These are phyloP conservation scores for Eolophus roseicapilla DNA, from an alignment of 2,113 vertebrate genomes.

Conservation along the genomic window DNA sequence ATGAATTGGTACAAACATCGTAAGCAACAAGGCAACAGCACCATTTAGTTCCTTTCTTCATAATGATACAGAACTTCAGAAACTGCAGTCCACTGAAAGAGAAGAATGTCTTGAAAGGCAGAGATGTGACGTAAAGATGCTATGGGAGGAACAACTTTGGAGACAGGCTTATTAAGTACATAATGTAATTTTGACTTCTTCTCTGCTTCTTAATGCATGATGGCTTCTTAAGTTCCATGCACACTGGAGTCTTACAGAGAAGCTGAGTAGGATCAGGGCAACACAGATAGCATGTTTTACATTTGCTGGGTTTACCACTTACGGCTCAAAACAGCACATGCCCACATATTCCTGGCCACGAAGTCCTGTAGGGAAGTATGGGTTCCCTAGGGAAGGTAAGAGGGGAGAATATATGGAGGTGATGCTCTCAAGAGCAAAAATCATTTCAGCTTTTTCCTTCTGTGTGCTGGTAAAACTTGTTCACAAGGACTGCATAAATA, in stretches of 20 bases:
- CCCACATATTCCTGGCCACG: not conserved
- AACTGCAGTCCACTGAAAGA: not conserved
- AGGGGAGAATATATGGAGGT: not conserved
- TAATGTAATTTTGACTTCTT: not conserved
- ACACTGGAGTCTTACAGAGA: not conserved
- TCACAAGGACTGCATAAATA: conserved; percentile 37
- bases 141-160: not conserved
- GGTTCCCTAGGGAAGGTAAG: not conserved
- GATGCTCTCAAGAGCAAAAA: not conserved
- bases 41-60: not conserved
- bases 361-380: not conserved
- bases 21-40: not conserved
- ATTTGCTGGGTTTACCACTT: not conserved
- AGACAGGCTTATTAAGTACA: not conserved
- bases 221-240: not conserved
- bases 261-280: not conserved
- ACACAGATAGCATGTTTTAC: not conserved
- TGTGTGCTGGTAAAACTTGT: not conserved
- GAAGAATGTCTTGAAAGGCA: not conserved
- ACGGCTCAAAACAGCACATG: not conserved
- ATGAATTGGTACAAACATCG: not conserved
- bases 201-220: not conserved
- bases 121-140: not conserved
- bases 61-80: not conserved
- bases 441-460: not conserved